Evolutionary conservation across 35 echinoderm and acorn worm genomes (phyloP).

Genomic region (Strongylocentrotus purpuratus): DNA sequence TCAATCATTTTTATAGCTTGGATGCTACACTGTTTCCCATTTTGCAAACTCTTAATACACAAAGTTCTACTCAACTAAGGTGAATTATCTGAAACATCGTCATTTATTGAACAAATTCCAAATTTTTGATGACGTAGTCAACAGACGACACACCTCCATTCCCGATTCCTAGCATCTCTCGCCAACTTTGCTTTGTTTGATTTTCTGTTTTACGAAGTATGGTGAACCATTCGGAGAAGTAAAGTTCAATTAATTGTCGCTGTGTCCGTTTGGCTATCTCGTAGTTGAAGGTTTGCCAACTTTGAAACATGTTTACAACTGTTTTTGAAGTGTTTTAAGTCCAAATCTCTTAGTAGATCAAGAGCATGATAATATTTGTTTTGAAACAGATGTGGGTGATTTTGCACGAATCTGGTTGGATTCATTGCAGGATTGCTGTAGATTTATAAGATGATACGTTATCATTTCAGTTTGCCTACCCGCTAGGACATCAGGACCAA

Average conservation of each 20-base stretch:
- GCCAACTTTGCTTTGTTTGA: not conserved
- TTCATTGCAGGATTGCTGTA: not conserved
- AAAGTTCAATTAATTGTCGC: not conserved
- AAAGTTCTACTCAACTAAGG: not conserved
- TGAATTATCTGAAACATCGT: not conserved
- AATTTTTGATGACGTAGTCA: not conserved
- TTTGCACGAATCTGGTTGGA: not conserved
- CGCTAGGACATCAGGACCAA: too few relatives aligned
- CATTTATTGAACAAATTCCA: not conserved
- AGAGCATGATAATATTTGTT: not conserved
- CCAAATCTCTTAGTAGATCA: not conserved
- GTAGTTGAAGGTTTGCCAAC: not conserved
- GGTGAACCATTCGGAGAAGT: not conserved
- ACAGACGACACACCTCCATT: not conserved
- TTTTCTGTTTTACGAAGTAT: not conserved
- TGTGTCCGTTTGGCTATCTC: not conserved
- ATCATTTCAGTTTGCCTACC: not conserved
- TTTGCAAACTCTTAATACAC: not conserved
- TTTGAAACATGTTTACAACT: not conserved
- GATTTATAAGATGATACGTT: not conserved
- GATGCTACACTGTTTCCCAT: not conserved
- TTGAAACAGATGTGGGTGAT: not conserved
- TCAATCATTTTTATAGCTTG: not conserved
- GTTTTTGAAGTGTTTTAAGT: not conserved
- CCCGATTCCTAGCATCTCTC: not conserved